These are phyloP conservation scores for Colletes latitarsis DNA, from an alignment of 1,140 invertebrate species.

Conservation along the genomic window DNA sequence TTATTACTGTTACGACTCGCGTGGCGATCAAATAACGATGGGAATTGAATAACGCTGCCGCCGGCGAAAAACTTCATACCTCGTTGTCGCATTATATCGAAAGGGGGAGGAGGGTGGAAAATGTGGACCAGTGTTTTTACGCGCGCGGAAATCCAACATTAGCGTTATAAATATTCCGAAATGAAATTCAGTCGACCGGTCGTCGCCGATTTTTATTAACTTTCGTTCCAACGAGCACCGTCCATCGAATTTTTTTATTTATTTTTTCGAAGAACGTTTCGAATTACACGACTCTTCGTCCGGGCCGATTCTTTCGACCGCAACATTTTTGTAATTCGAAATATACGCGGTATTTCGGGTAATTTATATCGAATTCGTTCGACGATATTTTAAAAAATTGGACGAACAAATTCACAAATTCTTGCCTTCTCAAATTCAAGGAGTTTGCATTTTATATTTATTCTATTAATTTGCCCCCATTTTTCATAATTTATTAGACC, in stretches of 20 bases:
- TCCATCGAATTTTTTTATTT: neutral
- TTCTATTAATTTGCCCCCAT: too few relatives aligned
- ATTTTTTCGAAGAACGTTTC: too few relatives aligned
- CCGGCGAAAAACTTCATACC: constrained; percentile 16
- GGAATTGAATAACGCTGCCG: constrained; percentile 43
- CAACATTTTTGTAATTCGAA: too few relatives aligned
- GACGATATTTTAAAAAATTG: too few relatives aligned
- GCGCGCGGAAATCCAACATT: constrained; percentile 7
- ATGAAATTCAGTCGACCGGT: neutral
- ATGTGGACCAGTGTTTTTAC: constrained; percentile 2
- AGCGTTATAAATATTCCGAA: constrained; percentile 7
- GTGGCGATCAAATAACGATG: constrained; percentile 38
- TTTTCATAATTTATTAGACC: too few relatives aligned
- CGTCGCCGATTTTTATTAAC: neutral
- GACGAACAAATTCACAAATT: too few relatives aligned
- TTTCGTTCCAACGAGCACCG: neutral
- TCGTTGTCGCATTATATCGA: constrained; percentile 34
- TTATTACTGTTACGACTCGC: constrained; percentile 18
- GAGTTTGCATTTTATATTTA: too few relatives aligned
- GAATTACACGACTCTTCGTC: too few relatives aligned
- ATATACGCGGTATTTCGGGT: too few relatives aligned
- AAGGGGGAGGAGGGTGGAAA: neutral
- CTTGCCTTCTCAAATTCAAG: too few relatives aligned
- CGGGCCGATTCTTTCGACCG: too few relatives aligned
- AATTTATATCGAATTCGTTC: too few relatives aligned